Percentiles rank a stretch among this genome's conserved stretches.
phyloP scores from a whole-genome alignment of 2,888 invertebrate genomes.

The Maniola hyperantus region DNA sequence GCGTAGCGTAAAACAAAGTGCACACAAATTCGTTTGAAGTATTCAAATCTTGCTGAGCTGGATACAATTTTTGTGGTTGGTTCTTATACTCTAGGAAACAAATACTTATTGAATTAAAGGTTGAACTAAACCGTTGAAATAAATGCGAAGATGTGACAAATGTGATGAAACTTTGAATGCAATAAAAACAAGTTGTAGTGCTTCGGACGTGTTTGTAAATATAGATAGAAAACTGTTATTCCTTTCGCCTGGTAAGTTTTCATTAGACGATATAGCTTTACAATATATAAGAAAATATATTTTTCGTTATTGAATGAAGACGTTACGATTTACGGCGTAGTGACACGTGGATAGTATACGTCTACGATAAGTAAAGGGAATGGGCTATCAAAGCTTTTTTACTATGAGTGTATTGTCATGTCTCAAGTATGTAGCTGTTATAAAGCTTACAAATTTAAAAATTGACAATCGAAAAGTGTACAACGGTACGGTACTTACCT shows the following conservation, averaged over 20 bases:
- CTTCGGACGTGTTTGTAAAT: conserved; percentile 12
- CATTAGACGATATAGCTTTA: neutral
- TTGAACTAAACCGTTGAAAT: neutral
- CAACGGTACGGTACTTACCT: too few species aligned
- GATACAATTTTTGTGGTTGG: neutral
- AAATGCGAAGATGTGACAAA: neutral
- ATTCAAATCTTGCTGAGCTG: neutral
- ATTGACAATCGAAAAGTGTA: too few species aligned
- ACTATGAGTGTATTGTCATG: neutral
- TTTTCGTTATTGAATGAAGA: conserved; percentile 1
- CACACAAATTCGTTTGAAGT: neutral
- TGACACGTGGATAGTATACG: neutral
- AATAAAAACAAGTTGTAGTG: neutral
- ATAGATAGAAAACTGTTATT: neutral
- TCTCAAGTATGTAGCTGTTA: too few species aligned
- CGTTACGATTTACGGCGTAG: conserved; percentile 1
- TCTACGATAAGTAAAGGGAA: neutral
- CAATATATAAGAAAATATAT: neutral
- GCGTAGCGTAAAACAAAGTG: conserved; percentile 7
- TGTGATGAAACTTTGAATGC: neutral
- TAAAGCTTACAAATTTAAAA: too few species aligned
- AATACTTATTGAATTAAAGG: neutral
- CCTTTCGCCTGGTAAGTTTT: conserved; percentile 4
- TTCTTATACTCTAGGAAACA: neutral
- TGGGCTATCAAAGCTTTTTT: neutral